Evolutionary conservation across 2,888 invertebrate species (phyloP), one percentile per base, ranked within the genome.

Genomic region (Alloscopus bannaensis): DNA sequence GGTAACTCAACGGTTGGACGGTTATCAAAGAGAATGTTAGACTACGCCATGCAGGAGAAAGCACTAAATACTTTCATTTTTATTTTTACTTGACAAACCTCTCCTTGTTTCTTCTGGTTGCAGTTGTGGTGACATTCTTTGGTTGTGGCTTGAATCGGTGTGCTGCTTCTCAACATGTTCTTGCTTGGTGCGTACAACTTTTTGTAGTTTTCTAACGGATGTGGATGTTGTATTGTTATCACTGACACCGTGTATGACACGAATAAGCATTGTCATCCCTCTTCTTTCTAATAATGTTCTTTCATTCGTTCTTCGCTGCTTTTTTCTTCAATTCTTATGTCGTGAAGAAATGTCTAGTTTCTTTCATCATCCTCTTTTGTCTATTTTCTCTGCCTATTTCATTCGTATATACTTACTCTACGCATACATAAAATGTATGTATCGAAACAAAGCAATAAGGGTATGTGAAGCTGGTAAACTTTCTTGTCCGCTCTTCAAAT

Each of bases 221-320:
- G 78, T 79, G 64, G 52, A 70, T 70, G 77, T 65, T 77, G 78
- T 76, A n/a, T n/a, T n/a, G 70, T 71, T 79, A 71, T 72, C 78
- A 79, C 78, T 78, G 78, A 65, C 78, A 72, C 78, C 60, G 71
- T 79, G 71, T 66, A 60, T 60, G 40, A 72, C 71, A 72, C 71
- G 72, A 71, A 79, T 59, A 71, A 65, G 65, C 71, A 79, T 79
- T 79, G 71, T 72, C 26, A 50, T 71, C 47, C 36, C n/a, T 65
- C 55, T 52, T 64, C 16, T 65, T 72, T 26, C 50, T n/a, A n/a
- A n/a, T n/a, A n/a, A n/a, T n/a, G n/a, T n/a, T n/a, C n/a, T n/a
- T 57, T 20, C 60, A 59, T 71, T 59, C 29, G 22, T 57, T 62
- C 64, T 69, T 50, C 57, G 18, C 47, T 24, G 55, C 6, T 20